Evolutionary conservation across 2,797 vertebrate species (phyloP), one percentile per base, ranked within the genome.

Genomic region (Crenuchus spilurus): DNA sequence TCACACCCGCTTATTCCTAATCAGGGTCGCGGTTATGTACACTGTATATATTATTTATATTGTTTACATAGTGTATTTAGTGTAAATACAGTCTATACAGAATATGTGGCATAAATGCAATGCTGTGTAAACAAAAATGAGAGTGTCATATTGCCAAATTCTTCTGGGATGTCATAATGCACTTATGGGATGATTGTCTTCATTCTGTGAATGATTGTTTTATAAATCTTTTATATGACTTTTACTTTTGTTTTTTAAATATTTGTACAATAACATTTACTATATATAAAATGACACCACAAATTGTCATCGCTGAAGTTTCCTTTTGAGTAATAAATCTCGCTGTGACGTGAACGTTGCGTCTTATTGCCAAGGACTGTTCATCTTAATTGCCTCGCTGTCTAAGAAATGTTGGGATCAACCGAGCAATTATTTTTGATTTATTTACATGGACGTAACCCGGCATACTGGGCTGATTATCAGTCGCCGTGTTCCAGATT

Each of bases 401-500:
- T 39, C 67, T 69, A 61, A 48, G 52, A 71, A 70, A 66, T 64
- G 46, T 44, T 37, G 57, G 76, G 84, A 83, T 79, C 76, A 86
- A 84, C 80, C 75, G 72, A 84, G 82, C 88, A 91, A 91, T 91
- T 90, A 91, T 91, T 90, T 77, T 88, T 83, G 90, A 91, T 92
- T 89, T 91, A 92, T 91, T 88, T 88, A 86, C 85, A 85, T 88
- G 86, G 90, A 92, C 91, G 89, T 89, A 86, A 87, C 76, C 81
- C 85, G 86, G 84, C 87, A 85, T 86, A 80, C 79, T 87, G 85
- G 86, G 88, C 82, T 76, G 64, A 80, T 73, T 77, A 75, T 49
- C 42, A 58, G 70, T 49, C 72, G 75, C 28, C 65, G 61, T 26
- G 80, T 82, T 86, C 82, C 76, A 79, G 81, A 84, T 85, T 85